Evolutionary conservation across 2,888 invertebrate species (phyloP), one percentile per base, ranked within the genome.

Genomic region (Flexamia atlantica): DNA sequence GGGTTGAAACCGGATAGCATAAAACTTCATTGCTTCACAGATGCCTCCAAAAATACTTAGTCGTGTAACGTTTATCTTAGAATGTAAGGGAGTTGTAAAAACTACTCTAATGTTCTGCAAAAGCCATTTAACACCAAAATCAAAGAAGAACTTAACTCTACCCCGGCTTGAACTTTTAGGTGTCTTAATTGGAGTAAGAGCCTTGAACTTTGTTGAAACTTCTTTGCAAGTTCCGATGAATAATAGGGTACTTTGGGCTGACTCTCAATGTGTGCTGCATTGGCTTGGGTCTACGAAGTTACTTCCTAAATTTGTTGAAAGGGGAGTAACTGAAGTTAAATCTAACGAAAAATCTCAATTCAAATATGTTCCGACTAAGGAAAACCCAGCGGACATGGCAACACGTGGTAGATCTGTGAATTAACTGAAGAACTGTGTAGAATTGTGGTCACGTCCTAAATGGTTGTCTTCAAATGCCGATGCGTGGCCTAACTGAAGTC

Each of bases 251-350:
- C 28, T 42, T 20, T 76, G 40, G 40, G 42, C 42, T 32, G 76
- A 76, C 20, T 40, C 76, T 17, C 28, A 76, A 23, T 76, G 76
- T 76, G 76, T 76, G 3, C 23, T 42, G 14, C 76, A 40, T 28
- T 76, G 76, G 76, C 42, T 76, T 1, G 9, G 28, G 2, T 20
- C 76, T 28, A 40, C 17, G 5, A 76, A 42, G 20, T 17, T 50
- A 76, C 23, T 76, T 14, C 76, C 76, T 17, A 32, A 46, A 42
- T 76, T 76, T 23, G 23, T 76, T 5, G 76, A 76, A 42, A 76
- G 42, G 42, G 42, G 76, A 76, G 17, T 70, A 12, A 7, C 14
- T 25, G 76, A 76, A 42, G 42, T 40, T n/a, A 76, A 76, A 14
- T 1, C 17, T 1, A 28, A 42, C 17, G 20, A 3, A 4, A 9